Base-by-base conservation (phyloP, 2,797 vertebrate species). In the Aeoliscus strigatus region DNA sequence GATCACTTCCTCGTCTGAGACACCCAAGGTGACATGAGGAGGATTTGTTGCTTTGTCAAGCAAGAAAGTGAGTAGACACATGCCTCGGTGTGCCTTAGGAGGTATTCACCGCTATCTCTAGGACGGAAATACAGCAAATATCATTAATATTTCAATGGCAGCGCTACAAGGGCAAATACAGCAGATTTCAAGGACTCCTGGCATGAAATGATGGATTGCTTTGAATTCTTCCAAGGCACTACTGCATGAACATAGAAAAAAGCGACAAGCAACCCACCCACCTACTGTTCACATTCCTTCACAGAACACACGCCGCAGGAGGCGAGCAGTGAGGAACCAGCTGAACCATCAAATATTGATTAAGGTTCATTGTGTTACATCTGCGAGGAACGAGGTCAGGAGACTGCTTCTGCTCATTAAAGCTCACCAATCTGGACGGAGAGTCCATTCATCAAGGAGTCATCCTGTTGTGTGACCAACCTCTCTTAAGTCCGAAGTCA, bases 111-210 rank as follows among this genome's bases (percentile, higher is more conserved):
- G 41, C 48, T 15, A 59, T 59, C 57, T 64, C 60, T 47, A 66
- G 51, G 35, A 45, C 45, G 31, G 23, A 13, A 35, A 13, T 8
- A 41, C 9, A 31, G 25, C 34, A 51, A 58, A 71, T 52, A 68
- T 56, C 41, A 79, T 77, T 69, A 57, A 79, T 71, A 56, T 59
- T 63, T 58, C 55, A 53, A 30, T 18, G 41, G 38, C 38, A 37
- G 27, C 55, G 18, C 56, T 17, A 41, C 51, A 63, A 53, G 53
- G 46, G 5, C 49, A 55, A n/a, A 23, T 26, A 12, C 40, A 46
- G 29, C 33, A 37, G 55, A 65, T 66, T 62, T 66, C 57, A 73
- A 70, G 73, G 60, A 58, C 54, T 53, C 44, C 26, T 43, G 31
- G 43, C 21, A 18, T 25, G 11, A 39, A 38, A 45, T 5, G 14